Percentiles rank a stretch among this genome's conserved stretches.
Evolutionary conservation across 2,797 vertebrate species (phyloP).

Genomic region (Iguana delicatissima): DNA sequence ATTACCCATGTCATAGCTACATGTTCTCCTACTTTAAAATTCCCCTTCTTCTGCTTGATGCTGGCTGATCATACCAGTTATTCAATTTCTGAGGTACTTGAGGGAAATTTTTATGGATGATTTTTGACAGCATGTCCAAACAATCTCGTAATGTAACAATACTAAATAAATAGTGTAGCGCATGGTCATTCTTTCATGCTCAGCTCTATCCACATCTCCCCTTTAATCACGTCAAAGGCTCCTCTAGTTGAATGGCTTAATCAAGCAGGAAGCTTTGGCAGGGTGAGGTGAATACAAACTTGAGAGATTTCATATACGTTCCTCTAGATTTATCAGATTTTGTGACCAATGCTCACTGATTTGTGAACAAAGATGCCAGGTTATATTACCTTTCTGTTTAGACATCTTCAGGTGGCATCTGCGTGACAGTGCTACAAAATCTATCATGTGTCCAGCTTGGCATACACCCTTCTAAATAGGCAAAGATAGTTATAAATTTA

Average conservation of each 20-base stretch:
- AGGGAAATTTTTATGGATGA: conserved; percentile 47
- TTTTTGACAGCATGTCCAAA: conserved; percentile 61
- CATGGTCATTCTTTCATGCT: conserved; percentile 19
- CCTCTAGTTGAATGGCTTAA: conserved; percentile 24
- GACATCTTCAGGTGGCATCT: background rate
- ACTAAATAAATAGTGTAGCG: conserved; percentile 37
- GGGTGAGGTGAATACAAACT: background rate
- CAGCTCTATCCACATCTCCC: conserved; percentile 39
- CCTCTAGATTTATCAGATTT: background rate
- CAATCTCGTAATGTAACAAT: conserved; percentile 46
- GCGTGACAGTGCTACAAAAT: conserved; percentile 26
- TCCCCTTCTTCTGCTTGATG: conserved; percentile 15
- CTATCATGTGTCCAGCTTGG: background rate
- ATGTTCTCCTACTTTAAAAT: conserved; percentile 34
- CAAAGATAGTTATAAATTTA: background rate
- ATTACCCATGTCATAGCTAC: conserved; percentile 29
- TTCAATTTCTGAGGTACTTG: conserved; percentile 27
- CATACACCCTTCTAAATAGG: background rate
- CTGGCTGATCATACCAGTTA: conserved; percentile 50
- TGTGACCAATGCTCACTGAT: background rate
- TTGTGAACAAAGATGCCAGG: fast-evolving
- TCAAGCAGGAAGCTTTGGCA: conserved; percentile 19
- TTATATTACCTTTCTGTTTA: background rate
- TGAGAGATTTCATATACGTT: background rate
- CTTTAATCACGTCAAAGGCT: conserved; percentile 56